Base-by-base conservation (phyloP, 2,888 invertebrate species). In the Heliconius erato region DNA sequence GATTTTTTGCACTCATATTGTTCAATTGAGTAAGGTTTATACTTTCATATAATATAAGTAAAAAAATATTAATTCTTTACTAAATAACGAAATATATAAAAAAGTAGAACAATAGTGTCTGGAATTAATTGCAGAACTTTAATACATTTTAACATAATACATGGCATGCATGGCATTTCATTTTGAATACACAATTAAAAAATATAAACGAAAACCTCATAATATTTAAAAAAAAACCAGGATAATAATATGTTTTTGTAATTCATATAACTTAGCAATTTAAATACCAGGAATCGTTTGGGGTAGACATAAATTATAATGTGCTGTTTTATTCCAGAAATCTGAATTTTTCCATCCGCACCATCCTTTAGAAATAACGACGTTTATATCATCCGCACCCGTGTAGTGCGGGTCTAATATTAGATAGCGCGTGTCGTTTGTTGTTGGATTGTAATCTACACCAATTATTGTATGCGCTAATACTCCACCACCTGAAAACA, bases 381-480 rank as follows among this genome's bases (percentile, higher is more conserved):
- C 96, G 59, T 96, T 95, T 78, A 99, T 91, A 89, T 99, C 98
- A 89, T 99, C 99, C 0, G 96, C 92, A 0, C 99, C 99, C 0
- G 98, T 99, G 93, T 99, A 99, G 94, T 99, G 99, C 0, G 99
- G 99, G 96, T 99, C 99, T 67, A 99, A 96, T 87, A 99, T 98
- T n/a, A 99, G 97, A 94, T 99, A 99, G 88, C 98, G 98, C 0
- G 98, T 97, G 85, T 98, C 98, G 32, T 98, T 98, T 16, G 98
- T 97, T 28, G 96, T 95, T 71, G 97, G 97, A 92, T 99, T 98
- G 90, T 98, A 98, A 91, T 98, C 98, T 1, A 99, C 97, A 3
- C 99, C 99, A 81, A 99, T 96, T 87, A 99, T 99, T 72, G 99
- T 99, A 91, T 99, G 99, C 1, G 99, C 99, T 88, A 99, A 95